These are phyloP conservation scores for Salmo trutta DNA, from an alignment of 2,797 vertebrate species.

Conservation along the genomic window DNA sequence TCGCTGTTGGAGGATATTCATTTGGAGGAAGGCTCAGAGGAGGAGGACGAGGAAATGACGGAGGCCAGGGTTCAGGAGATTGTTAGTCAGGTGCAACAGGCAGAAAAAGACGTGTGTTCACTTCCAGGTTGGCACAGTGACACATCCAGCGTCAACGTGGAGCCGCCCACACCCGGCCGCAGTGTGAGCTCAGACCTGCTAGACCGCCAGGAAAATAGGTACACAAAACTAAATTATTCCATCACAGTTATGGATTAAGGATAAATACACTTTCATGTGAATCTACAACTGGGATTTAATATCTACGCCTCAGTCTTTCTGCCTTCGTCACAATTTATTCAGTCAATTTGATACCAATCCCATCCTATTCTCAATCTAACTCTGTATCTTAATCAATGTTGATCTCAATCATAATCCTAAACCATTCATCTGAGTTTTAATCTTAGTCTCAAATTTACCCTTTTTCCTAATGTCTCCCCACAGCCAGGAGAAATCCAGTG, in stretches of 20 bases:
- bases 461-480: slow-evolving; percentile 14
- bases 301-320: background rate
- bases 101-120: slow-evolving; percentile 93
- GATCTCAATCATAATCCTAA: background rate
- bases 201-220: slow-evolving; percentile 86
- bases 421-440: background rate
- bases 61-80: slow-evolving; percentile 83
- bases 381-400: background rate
- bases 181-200: slow-evolving; percentile 85
- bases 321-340: background rate
- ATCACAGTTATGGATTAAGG: background rate
- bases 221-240: slow-evolving; percentile 19
- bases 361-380: too few species aligned
- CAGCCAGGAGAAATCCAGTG: slow-evolving; percentile 88
- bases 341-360: background rate
- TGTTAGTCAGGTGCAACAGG: slow-evolving; percentile 82
- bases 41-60: slow-evolving; percentile 71
- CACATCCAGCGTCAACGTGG: slow-evolving; percentile 82
- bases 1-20: slow-evolving; percentile 80
- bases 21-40: slow-evolving; percentile 84
- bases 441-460: background rate
- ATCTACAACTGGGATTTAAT: background rate
- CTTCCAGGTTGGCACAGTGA: slow-evolving; percentile 96
- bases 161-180: slow-evolving; percentile 81
- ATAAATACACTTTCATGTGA: background rate